A percentile compares a stretch with the other conserved stretches of the same genome.
Conservation (phyloP, 2,888 invertebrate species). For the Gnatocerus cornutus region DNA sequence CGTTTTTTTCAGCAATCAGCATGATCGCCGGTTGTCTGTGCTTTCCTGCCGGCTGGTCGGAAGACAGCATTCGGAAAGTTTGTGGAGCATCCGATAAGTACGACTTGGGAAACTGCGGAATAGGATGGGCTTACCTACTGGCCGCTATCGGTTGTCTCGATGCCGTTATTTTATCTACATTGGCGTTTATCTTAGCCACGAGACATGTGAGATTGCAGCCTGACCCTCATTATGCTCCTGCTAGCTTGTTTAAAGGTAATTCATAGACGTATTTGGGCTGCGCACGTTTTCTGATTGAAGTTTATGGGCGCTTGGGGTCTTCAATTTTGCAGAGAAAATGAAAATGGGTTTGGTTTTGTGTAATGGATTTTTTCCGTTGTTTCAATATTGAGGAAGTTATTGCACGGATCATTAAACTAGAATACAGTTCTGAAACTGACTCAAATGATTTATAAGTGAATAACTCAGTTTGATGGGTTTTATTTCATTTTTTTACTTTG, state of each 20-base stretch:
- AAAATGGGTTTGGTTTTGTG: no score
- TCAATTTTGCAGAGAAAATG: no score
- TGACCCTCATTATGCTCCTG: slow-evolving; percentile 82
- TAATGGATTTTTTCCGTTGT: no score
- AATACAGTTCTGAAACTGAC: no score
- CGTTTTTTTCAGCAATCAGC: slow-evolving; percentile 80
- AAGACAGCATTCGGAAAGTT: slow-evolving; percentile 85
- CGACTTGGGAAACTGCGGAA: slow-evolving; percentile 86
- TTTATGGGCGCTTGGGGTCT: no score
- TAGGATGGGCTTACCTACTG: slow-evolving; percentile 95
- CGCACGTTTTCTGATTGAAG: no score
- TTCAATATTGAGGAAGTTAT: no score
- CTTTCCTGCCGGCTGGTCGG: slow-evolving; percentile 95
- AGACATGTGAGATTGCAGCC: slow-evolving; percentile 90
- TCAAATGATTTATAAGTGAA: no score
- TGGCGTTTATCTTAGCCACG: slow-evolving; percentile 95
- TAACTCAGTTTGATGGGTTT: neutral
- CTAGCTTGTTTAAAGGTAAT: slow-evolving; percentile 72
- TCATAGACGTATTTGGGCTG: no score
- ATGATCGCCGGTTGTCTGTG: slow-evolving; percentile 91
- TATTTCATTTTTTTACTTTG: no score
- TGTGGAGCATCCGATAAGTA: slow-evolving; percentile 88
- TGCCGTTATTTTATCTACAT: slow-evolving; percentile 87
- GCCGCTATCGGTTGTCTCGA: slow-evolving; percentile 93
- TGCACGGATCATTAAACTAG: no score